Conservation (phyloP, 2,797 vertebrate species). For the Chiloscyllium punctatum region DNA sequence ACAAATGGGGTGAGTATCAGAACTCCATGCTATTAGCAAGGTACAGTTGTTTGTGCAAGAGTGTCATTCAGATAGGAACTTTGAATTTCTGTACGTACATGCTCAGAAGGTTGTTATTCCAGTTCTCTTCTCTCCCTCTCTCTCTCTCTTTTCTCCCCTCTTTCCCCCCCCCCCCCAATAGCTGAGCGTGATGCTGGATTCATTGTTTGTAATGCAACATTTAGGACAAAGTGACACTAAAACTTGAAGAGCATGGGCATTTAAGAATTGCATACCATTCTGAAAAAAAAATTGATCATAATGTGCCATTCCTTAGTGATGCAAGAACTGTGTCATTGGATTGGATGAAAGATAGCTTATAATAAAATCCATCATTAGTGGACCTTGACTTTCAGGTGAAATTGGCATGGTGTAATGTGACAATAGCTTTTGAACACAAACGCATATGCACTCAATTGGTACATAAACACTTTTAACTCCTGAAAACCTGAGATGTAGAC, state of each 20-base stretch:
- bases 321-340: neutral
- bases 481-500: neutral
- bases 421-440: neutral
- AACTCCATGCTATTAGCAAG: neutral
- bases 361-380: neutral
- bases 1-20: neutral
- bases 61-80: neutral
- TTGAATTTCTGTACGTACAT: neutral
- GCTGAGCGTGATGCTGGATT: neutral
- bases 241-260: neutral
- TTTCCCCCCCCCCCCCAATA: neutral
- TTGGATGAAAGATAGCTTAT: neutral
- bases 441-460: too few relatives aligned
- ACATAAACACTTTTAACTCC: neutral
- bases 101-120: too few relatives aligned
- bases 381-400: neutral
- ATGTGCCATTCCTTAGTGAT: neutral
- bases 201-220: neutral
- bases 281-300: neutral
- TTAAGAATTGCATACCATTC: neutral
- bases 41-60: neutral
- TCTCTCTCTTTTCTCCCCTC: too few relatives aligned
- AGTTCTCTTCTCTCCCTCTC: too few relatives aligned
- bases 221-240: neutral
- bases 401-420: neutral